Conservation (phyloP, 2,888 invertebrate genomes). For the Incurvaria masculella region DNA sequence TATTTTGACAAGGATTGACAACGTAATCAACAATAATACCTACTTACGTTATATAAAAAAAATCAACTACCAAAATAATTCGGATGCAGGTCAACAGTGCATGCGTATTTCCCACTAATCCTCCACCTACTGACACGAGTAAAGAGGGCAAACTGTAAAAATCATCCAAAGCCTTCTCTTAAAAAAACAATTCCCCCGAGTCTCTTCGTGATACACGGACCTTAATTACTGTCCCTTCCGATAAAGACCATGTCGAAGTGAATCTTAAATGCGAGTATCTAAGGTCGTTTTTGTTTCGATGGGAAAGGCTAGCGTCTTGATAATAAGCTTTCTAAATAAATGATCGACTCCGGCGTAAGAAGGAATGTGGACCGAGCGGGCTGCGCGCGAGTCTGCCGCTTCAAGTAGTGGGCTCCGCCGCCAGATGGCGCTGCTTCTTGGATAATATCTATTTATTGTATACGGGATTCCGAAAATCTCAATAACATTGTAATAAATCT, state of each 20-base stretch:
- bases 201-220: neutral
- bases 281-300: neutral
- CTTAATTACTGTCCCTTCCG: neutral
- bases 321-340: slow-evolving; percentile 52
- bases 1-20: too few species aligned
- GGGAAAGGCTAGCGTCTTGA: neutral
- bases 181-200: neutral
- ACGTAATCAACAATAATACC: too few species aligned
- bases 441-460: too few species aligned
- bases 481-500: too few species aligned
- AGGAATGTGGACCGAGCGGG: slow-evolving; percentile 37
- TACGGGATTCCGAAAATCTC: too few species aligned
- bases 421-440: too few species aligned
- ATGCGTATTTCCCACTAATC: neutral
- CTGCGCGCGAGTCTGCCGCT: neutral
- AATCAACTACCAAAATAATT: too few species aligned
- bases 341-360: slow-evolving; percentile 34
- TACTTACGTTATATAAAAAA: too few species aligned
- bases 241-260: neutral
- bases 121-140: neutral
- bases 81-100: too few species aligned
- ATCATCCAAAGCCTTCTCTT: neutral
- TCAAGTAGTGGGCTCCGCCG: too few species aligned
- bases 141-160: neutral
- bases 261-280: neutral